Evolutionary conservation across 2,797 vertebrate species (phyloP), one percentile per base, ranked within the genome.

Genomic region (Hemibagrus guttatus): DNA sequence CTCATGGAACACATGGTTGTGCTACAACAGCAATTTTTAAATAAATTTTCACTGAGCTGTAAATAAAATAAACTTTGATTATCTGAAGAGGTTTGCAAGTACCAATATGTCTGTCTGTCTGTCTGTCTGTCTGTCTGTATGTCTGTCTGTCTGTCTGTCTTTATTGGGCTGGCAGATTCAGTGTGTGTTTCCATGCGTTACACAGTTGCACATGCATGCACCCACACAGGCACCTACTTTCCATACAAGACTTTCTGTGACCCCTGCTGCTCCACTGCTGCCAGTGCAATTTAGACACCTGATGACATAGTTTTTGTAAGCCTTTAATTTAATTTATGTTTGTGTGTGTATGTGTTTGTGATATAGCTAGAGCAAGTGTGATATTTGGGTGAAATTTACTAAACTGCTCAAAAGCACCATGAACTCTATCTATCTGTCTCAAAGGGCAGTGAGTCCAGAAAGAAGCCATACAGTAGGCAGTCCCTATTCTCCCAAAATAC

Each of bases 201-300:
- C 93, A 87, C 92, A n/a, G 68, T 76, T 81, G 56, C 69, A 49
- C 85, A 87, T 66, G 58, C 84, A 84, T 76, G 84, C 23, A 39
- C 35, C 19, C 85, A 81, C 69, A 59, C 59, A 86, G 42, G 68
- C 63, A 21, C 87, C 92, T 92, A 93, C 92, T 90, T 92, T 93
- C 90, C 93, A 93, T 91, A 90, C 93, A 90, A 93, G 92, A 94
- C 92, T 94, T 94, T 93, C 95, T 95, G 94, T 95, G 96, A 96
- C 95, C 96, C 95, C 96, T 95, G 93, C 95, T 95, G 96, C 94
- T 95, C 93, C 93, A 91, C 93, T 93, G 91, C 93, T 92, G 94
- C 93, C 94, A 94, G 93, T 96, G 94, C 95, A 96, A 92, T 95
- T 93, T 93, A 93, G 91, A 92, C 92, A 93, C 89, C 92, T 94